Evolutionary conservation across 2,888 invertebrate genomes (phyloP).

Genomic region (Ischnus inquisitorius): DNA sequence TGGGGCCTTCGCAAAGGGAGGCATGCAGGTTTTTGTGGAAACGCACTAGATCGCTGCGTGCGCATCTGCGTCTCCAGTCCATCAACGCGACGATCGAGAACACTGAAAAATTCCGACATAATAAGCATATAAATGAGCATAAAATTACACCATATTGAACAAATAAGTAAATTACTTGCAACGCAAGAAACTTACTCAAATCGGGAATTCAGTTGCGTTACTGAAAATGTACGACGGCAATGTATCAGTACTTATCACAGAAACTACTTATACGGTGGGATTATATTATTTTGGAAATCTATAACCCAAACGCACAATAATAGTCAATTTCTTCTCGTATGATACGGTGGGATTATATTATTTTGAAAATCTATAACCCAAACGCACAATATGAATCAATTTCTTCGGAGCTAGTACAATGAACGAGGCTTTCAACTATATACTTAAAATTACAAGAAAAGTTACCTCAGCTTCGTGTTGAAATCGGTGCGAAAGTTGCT

Average conservation of each 20-base stretch:
- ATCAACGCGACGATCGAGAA: background rate
- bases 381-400: background rate
- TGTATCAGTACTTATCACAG: constrained; percentile 5
- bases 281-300: background rate
- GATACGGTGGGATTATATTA: background rate
- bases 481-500: background rate
- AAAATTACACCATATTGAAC: background rate
- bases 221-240: background rate
- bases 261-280: background rate
- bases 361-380: background rate
- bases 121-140: background rate
- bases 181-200: constrained; percentile 6
- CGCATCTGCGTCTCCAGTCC: background rate
- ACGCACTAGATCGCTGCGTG: constrained; percentile 7
- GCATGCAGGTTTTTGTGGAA: constrained; percentile 4
- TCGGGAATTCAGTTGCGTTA: background rate
- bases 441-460: background rate
- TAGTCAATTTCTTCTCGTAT: background rate
- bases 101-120: background rate
- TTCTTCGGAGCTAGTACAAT: background rate
- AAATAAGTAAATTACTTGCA: background rate
- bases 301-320: background rate
- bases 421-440: background rate
- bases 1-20: background rate
- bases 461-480: background rate